Conservation (phyloP, 2,797 vertebrate species). For the Pipistrellus nathusii region DNA sequence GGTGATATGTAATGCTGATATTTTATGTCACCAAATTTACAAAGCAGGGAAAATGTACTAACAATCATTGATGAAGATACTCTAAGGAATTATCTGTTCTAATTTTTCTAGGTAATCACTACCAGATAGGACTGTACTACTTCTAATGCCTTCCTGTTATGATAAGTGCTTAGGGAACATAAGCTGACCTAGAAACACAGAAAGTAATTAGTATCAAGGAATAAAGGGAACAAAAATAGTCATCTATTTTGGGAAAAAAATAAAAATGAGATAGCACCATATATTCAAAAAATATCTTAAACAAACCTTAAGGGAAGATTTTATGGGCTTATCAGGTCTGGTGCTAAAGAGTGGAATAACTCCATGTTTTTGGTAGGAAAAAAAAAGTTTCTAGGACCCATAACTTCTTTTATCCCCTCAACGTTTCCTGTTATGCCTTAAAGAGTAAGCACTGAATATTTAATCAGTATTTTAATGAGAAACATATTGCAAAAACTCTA, state of each 20-base stretch:
- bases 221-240: not conserved
- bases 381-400: not conserved
- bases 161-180: not conserved
- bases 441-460: not conserved
- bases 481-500: not conserved
- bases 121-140: not conserved
- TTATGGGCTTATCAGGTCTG: not conserved
- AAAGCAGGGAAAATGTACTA: not conserved
- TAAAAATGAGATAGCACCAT: slow-evolving; percentile 6
- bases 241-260: slow-evolving; percentile 15
- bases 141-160: not conserved
- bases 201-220: slow-evolving; percentile 46
- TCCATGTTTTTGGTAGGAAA: not conserved
- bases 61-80: not conserved
- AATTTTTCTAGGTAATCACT: not conserved
- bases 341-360: not conserved
- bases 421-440: not conserved
- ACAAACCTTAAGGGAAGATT: not conserved
- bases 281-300: not conserved
- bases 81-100: not conserved
- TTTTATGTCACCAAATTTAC: not conserved
- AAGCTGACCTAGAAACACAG: slow-evolving; percentile 37
- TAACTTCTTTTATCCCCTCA: not conserved
- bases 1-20: not conserved
- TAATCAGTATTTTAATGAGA: not conserved